A percentile compares a stretch with the other conserved stretches of the same genome.
phyloP scores from a whole-genome alignment of 2,888 invertebrate species.

The Scaptomyza tumidula region DNA sequence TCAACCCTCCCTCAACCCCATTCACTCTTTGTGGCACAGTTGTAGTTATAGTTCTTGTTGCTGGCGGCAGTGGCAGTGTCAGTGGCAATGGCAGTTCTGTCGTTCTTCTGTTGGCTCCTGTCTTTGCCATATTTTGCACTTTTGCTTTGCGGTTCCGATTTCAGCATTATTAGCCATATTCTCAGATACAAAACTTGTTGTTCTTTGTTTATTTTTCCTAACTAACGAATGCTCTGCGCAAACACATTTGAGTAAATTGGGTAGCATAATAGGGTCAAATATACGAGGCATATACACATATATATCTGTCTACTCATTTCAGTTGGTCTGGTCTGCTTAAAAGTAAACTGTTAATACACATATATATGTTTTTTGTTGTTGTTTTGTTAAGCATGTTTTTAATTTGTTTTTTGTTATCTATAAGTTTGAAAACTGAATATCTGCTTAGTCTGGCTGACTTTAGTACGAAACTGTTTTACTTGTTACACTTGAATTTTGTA shows the following conservation, averaged over 20 bases:
- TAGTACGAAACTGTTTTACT: conserved; percentile 5
- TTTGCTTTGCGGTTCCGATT: conserved; percentile 43
- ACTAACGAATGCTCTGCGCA: not conserved
- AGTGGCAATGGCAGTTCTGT: conserved; percentile 12
- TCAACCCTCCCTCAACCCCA: not conserved
- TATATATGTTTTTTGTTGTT: not conserved
- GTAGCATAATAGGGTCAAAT: not conserved
- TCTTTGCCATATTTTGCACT: conserved; percentile 68
- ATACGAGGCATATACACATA: not conserved
- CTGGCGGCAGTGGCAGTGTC: not conserved
- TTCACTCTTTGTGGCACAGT: conserved; percentile 9
- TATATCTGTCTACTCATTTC: not conserved
- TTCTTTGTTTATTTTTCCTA: not conserved
- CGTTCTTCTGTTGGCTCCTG: conserved; percentile 41
- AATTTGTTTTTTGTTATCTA: not conserved
- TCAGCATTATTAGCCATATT: conserved; percentile 31
- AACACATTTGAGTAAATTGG: not conserved
- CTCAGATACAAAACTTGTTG: conserved; percentile 9
- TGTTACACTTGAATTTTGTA: conserved; percentile 44
- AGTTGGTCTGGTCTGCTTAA: no score
- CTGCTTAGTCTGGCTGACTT: conserved; percentile 7
- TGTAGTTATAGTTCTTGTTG: conserved; percentile 9
- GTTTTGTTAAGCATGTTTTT: not conserved
- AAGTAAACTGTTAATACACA: not conserved
- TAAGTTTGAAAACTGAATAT: not conserved